phyloP scores from a whole-genome alignment of 2,797 vertebrate species.

The Pachyuromys duprasi region DNA sequence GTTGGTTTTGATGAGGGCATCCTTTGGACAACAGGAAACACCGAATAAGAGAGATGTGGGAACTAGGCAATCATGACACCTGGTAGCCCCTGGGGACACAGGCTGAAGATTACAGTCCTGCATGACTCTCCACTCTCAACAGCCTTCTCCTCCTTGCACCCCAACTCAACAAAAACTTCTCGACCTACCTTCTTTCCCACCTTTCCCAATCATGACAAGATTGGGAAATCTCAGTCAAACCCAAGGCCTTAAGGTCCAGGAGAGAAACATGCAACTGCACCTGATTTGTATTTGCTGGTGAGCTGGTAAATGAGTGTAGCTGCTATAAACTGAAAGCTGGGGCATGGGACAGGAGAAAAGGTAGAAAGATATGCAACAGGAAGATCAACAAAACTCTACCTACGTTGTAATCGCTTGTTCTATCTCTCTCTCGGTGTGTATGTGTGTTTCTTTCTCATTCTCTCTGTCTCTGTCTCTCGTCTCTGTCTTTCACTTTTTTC shows the following conservation, averaged over 20 bases:
- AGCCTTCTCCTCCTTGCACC: not conserved
- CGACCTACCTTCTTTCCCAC: no score
- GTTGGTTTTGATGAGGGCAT: not conserved
- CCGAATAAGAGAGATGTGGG: not conserved
- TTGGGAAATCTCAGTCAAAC: not conserved
- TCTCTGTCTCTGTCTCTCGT: not conserved
- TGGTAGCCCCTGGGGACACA: not conserved
- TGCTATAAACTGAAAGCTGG: not conserved
- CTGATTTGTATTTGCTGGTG: not conserved
- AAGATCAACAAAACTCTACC: not conserved
- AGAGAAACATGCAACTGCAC: not conserved
- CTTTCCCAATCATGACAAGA: not conserved
- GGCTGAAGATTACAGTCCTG: not conserved
- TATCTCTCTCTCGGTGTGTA: not conserved
- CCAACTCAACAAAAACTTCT: not conserved
- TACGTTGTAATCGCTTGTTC: not conserved
- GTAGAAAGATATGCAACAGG: not conserved
- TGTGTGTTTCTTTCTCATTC: not conserved
- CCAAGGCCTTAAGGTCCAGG: not conserved
- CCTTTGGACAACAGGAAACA: not conserved
- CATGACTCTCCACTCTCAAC: not conserved
- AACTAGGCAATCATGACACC: not conserved
- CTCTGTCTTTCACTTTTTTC: no score
- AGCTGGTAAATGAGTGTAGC: not conserved
- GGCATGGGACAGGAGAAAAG: no score